Evolutionary conservation across 2,113 vertebrate species (phyloP).

Genomic region (Mesitornis unicolor): DNA sequence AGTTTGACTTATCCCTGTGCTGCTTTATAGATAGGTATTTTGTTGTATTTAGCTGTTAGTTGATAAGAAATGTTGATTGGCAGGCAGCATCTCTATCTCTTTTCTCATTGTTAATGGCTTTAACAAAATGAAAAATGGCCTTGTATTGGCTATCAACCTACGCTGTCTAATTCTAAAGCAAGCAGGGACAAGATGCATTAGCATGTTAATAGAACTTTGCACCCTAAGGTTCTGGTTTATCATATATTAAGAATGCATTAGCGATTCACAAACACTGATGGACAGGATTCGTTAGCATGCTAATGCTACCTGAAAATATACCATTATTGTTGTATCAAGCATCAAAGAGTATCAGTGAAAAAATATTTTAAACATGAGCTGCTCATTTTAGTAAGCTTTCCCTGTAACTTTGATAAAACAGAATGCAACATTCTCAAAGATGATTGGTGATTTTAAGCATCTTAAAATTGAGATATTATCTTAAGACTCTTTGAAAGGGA

Average conservation of each 20-base stretch:
- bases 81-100: slow-evolving; percentile 11
- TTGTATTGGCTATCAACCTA: slow-evolving; percentile 25
- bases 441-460: not conserved
- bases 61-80: slow-evolving; percentile 35
- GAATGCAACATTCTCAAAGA: not conserved
- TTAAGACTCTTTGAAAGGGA: not conserved
- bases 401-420: not conserved
- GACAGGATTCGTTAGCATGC: slow-evolving; percentile 51
- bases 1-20: not conserved
- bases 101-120: slow-evolving; percentile 42
- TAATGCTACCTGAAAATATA: slow-evolving; percentile 39
- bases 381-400: not conserved
- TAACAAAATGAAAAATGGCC: slow-evolving; percentile 38
- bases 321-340: not conserved
- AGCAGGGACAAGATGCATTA: slow-evolving; percentile 54
- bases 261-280: slow-evolving; percentile 9
- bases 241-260: slow-evolving; percentile 62
- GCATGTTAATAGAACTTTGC: slow-evolving; percentile 68
- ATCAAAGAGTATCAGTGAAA: not conserved
- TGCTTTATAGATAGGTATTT: not conserved
- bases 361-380: not conserved
- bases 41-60: not conserved
- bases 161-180: slow-evolving; percentile 55
- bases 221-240: slow-evolving; percentile 56
- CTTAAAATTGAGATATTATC: not conserved